A percentile compares a stretch with the other conserved stretches of the same genome.
phyloP scores from a whole-genome alignment of 2,113 vertebrate genomes.

The Aldabrachelys gigantea region DNA sequence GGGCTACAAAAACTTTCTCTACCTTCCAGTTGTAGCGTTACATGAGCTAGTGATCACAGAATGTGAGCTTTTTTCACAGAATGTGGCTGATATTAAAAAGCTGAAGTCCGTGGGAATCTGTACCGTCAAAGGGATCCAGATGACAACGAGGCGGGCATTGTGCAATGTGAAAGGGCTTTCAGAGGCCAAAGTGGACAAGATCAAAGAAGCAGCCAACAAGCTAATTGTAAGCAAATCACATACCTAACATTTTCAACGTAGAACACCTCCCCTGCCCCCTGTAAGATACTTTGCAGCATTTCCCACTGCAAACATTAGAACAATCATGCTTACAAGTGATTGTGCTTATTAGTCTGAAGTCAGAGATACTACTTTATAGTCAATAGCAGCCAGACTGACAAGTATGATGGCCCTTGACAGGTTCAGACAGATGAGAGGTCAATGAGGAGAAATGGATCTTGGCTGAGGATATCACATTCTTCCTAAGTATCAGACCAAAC shows the following conservation, averaged over 20 bases:
- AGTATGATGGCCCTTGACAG: neutral
- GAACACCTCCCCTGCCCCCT: neutral
- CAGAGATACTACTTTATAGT: neutral
- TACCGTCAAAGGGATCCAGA: slow-evolving; percentile 97
- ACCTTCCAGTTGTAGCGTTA: slow-evolving; percentile 37
- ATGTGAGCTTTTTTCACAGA: slow-evolving; percentile 80
- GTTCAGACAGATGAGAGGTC: neutral
- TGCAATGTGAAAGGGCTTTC: slow-evolving; percentile 97
- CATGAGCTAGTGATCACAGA: slow-evolving; percentile 9
- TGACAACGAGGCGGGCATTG: slow-evolving; percentile 93
- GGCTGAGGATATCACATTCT: neutral
- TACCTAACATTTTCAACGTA: slow-evolving; percentile 2
- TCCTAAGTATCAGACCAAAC: neutral
- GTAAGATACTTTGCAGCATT: neutral
- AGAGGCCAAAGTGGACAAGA: slow-evolving; percentile 98
- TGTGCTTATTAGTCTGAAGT: neutral
- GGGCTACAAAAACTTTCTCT: slow-evolving; percentile 5
- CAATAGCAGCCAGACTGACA: neutral
- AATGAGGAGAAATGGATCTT: neutral
- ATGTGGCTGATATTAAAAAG: slow-evolving; percentile 97
- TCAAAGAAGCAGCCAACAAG: slow-evolving; percentile 98
- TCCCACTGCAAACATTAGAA: neutral
- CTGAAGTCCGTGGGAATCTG: slow-evolving; percentile 96
- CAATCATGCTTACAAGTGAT: slow-evolving; percentile 13
- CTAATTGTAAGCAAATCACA: slow-evolving; percentile 85